A percentile compares a stretch with the other conserved stretches of the same genome.
Evolutionary conservation across 2,888 invertebrate species (phyloP).

Genomic region (Hoplodrina ambigua): DNA sequence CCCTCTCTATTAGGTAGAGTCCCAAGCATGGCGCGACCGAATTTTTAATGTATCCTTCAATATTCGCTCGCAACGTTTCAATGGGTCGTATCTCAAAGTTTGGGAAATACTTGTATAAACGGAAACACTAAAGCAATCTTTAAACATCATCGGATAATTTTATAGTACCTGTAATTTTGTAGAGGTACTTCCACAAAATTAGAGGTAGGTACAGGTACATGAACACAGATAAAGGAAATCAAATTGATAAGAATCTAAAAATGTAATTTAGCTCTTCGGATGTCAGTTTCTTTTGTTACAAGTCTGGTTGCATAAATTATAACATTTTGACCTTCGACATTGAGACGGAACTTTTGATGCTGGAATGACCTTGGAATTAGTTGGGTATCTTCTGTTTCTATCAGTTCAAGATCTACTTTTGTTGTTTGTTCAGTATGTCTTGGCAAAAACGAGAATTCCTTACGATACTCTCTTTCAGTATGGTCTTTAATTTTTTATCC

Average conservation of each 20-base stretch:
- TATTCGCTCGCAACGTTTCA: too few relatives aligned
- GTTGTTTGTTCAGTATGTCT: too few relatives aligned
- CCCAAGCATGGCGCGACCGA: too few relatives aligned
- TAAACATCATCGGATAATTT: conserved; percentile 8
- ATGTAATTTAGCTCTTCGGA: conserved; percentile 21
- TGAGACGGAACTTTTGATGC: not conserved
- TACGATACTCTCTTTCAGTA: too few relatives aligned
- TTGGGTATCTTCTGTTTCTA: not conserved
- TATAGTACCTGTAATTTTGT: not conserved
- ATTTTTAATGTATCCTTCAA: too few relatives aligned
- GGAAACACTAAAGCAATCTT: conserved; percentile 7
- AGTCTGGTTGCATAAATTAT: conserved; percentile 2
- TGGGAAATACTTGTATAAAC: too few relatives aligned
- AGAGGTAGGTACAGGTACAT: not conserved
- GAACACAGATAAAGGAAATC: conserved; percentile 15
- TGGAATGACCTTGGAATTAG: not conserved
- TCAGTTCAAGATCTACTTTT: too few relatives aligned
- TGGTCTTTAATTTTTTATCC: too few relatives aligned
- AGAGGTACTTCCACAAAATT: not conserved
- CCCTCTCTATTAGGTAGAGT: too few relatives aligned
- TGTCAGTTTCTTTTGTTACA: conserved; percentile 21
- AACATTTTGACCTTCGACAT: not conserved
- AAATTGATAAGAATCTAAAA: conserved; percentile 32
- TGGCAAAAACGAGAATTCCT: too few relatives aligned
- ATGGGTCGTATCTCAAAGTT: too few relatives aligned